Evolutionary conservation across 2,113 vertebrate species (phyloP).

Genomic region (Peromyscus californicus): DNA sequence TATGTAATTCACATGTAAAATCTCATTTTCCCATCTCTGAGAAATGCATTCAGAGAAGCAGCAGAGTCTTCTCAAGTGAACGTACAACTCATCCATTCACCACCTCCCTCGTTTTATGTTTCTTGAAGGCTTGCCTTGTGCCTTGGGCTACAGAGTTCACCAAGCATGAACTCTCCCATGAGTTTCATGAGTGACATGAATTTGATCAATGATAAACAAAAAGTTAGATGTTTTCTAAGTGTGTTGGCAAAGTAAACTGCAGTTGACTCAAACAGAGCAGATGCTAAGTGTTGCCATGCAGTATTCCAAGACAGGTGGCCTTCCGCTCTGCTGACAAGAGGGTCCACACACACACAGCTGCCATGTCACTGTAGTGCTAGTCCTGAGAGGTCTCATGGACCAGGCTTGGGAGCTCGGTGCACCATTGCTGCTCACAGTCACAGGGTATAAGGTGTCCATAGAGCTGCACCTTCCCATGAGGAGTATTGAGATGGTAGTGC

Average conservation of each 20-base stretch:
- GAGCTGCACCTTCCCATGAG: not conserved
- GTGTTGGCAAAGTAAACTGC: not conserved
- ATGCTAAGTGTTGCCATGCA: not conserved
- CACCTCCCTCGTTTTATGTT: not conserved
- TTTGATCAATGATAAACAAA: slow-evolving; percentile 38
- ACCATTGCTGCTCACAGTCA: not conserved
- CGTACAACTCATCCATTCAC: not conserved
- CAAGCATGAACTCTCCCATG: not conserved
- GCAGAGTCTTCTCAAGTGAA: slow-evolving; percentile 20
- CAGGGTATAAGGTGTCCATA: not conserved
- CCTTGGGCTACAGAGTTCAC: not conserved
- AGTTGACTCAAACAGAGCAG: not conserved
- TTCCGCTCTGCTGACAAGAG: not conserved
- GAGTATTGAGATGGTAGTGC: not conserved
- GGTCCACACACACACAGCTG: not conserved
- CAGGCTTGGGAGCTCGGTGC: not conserved
- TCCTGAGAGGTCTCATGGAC: not conserved
- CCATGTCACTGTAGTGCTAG: not conserved
- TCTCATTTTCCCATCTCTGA: not conserved
- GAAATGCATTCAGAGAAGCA: not conserved
- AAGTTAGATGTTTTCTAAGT: not conserved
- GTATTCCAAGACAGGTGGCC: not conserved
- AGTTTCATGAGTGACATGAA: not conserved
- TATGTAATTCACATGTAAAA: slow-evolving; percentile 22
- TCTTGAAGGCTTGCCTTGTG: slow-evolving; percentile 10